Conservation (phyloP, 2,888 invertebrate species). For the Hanleya hanleyi region DNA sequence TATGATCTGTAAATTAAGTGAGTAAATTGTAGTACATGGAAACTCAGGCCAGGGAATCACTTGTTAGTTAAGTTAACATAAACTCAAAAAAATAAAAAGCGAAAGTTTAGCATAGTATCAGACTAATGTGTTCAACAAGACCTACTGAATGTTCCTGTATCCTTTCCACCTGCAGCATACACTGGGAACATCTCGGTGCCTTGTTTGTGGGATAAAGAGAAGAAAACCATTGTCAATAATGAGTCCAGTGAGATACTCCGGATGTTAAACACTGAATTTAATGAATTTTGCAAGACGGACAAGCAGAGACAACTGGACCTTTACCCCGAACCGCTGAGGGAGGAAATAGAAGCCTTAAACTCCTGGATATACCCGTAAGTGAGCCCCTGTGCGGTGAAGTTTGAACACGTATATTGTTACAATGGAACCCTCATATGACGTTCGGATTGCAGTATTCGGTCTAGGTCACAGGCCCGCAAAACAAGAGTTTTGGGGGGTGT, state of each 20-base stretch:
- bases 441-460: no score
- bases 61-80: not conserved
- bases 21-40: no score
- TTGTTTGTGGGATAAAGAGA: slow-evolving; percentile 66
- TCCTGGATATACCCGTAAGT: slow-evolving; percentile 67
- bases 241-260: slow-evolving; percentile 71
- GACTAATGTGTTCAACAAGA: no score
- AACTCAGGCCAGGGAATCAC: no score
- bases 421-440: no score
- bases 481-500: no score
- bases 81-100: not conserved
- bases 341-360: slow-evolving; percentile 63
- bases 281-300: slow-evolving; percentile 61
- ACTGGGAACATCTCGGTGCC: slow-evolving; percentile 62
- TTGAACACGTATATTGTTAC: no score
- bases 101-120: no score
- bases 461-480: no score
- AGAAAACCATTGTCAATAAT: slow-evolving; percentile 66
- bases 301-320: slow-evolving; percentile 59
- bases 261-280: slow-evolving; percentile 69
- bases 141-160: not conserved
- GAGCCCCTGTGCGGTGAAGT: no score
- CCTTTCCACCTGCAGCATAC: slow-evolving; percentile 49
- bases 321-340: slow-evolving; percentile 57
- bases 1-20: no score